Conservation (phyloP, 2,797 vertebrate species). For the Falco biarmicus region DNA sequence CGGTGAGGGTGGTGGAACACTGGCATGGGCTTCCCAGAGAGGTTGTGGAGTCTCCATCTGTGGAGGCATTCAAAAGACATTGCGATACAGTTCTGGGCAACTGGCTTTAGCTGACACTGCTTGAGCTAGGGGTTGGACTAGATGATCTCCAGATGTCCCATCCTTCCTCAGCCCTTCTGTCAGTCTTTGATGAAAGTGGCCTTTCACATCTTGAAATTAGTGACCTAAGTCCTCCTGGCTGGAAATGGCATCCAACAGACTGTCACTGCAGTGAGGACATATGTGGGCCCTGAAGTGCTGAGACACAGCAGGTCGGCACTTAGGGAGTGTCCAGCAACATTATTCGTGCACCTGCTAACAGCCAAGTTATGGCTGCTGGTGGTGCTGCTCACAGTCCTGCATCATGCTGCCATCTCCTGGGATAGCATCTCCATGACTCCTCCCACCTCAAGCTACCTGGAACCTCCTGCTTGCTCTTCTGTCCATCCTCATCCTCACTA, state of each 20-base stretch:
- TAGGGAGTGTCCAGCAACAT: not conserved
- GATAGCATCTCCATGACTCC: not conserved
- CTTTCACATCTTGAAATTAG: not conserved
- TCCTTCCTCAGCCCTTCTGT: not conserved
- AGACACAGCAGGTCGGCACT: not conserved
- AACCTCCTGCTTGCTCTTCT: not conserved
- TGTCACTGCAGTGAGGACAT: not conserved
- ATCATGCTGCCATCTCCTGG: not conserved
- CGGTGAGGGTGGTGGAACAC: not conserved
- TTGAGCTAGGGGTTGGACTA: not conserved
- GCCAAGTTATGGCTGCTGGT: not conserved
- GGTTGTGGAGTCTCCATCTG: not conserved
- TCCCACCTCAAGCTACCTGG: not conserved
- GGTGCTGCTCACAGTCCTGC: not conserved
- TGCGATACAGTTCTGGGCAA: not conserved
- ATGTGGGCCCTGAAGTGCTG: not conserved
- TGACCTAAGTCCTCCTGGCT: not conserved
- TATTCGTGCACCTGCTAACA: not conserved
- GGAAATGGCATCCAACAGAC: not conserved
- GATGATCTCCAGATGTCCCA: not conserved
- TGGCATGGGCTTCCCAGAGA: not conserved
- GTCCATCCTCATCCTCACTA: not conserved
- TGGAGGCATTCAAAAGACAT: not conserved
- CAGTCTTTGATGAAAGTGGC: not conserved
- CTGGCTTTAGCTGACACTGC: not conserved